Evolutionary conservation across 1,140 invertebrate species (phyloP), one percentile per base, ranked within the genome.

Genomic region (Halyomorpha halys): DNA sequence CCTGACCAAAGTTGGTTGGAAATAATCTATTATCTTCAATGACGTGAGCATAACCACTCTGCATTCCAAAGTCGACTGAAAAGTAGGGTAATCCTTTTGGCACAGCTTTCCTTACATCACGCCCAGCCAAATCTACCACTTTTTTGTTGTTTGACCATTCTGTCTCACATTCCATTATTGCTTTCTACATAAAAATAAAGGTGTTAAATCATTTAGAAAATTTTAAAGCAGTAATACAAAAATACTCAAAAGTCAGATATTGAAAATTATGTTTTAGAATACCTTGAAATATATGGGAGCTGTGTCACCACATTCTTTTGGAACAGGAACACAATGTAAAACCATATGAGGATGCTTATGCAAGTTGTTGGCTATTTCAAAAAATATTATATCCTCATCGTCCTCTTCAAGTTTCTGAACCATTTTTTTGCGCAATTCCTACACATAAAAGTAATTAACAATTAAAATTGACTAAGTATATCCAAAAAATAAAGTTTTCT

Each of bases 101-200:
- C 64, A 98, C 81, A 16, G 86, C 82, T 74, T 81, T 82, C 47
- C 90, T 79, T 19, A 97, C 78, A 76, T 89, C 83, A 1, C 80
- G 74, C 19, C 73, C 75, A 53, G 80, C 83, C 25, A 97, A 76
- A 66, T 93, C 87, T 0, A 98, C 81, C n/a, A 98, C 74, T 79
- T 98, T 98, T 72, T 94, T 94, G 74, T 98, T 98, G 67, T 86
- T 85, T 15, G 90, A 82, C 94, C 95, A 98, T 78, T 97, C 94
- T 25, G 81, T 83, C 77, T 97, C 95, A 68, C 89, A 94, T 75
- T 98, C 95, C 70, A 91, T 77, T 56, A 98, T 84, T 0, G 94
- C 94, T 85, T 98, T 98, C 82, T 87, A 68, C 18, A 76, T 72
- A 63, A 68, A 66, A 45, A 64, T 44, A 30, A 45, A 62, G n/a